These are phyloP conservation scores for Mayetiola destructor DNA, from an alignment of 2,888 invertebrate genomes.

Conservation along the genomic window DNA sequence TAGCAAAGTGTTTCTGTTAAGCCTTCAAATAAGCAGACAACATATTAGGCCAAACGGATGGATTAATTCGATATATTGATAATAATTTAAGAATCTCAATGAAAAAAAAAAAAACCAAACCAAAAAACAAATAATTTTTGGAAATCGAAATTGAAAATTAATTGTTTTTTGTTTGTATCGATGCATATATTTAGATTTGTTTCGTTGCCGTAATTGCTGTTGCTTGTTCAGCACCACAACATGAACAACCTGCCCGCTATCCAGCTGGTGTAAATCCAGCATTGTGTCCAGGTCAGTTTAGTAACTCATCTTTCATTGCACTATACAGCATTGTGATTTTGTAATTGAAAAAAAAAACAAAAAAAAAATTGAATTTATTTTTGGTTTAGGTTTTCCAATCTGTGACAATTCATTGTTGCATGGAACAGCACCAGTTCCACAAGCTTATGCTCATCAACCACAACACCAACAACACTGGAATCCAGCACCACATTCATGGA, in stretches of 20 bases:
- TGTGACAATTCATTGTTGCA: conserved; percentile 38
- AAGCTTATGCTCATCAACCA: neutral
- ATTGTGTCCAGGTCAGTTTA: conserved; percentile 32
- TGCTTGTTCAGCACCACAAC: conserved; percentile 28
- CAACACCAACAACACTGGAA: conserved; percentile 4
- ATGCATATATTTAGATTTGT: conserved; percentile 11
- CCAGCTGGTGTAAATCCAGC: conserved; percentile 38
- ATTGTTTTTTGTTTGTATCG: neutral
- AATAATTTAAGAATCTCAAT: too few relatives aligned
- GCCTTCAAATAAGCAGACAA: too few relatives aligned
- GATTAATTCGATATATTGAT: too few relatives aligned
- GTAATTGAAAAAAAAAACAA: neutral
- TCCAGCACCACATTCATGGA: neutral
- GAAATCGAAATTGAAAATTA: too few relatives aligned
- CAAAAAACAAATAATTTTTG: too few relatives aligned
- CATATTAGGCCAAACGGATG: too few relatives aligned
- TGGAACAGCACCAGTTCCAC: conserved; percentile 9
- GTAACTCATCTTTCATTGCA: neutral
- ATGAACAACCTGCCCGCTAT: conserved; percentile 32
- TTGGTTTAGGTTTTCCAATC: conserved; percentile 30
- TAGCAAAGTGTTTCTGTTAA: too few relatives aligned
- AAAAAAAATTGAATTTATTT: neutral
- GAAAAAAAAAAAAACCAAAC: too few relatives aligned
- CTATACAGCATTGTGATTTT: neutral
- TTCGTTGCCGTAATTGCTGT: conserved; percentile 24